Percentiles rank a stretch among this genome's conserved stretches.
Conservation (phyloP, 2,797 vertebrate genomes). For the Zalophus californianus region DNA sequence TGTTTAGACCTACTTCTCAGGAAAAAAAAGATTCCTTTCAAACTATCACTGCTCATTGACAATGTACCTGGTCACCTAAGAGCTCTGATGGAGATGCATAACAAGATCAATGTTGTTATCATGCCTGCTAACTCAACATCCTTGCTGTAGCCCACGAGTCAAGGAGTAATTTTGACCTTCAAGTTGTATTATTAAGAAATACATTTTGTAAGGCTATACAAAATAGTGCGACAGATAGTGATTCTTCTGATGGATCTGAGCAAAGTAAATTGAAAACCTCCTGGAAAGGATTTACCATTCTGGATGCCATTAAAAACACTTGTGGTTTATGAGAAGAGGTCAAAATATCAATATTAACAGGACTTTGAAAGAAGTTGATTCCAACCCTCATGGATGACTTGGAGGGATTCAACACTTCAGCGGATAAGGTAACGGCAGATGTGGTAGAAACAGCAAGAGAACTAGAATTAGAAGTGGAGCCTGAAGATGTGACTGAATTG, state of each 20-base stretch:
- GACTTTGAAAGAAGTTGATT: neutral
- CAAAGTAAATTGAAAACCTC: neutral
- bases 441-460: neutral
- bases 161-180: neutral
- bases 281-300: neutral
- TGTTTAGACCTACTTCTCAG: neutral
- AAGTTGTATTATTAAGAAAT: neutral
- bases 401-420: neutral
- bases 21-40: neutral
- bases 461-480: neutral
- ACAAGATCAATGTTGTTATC: neutral
- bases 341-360: neutral
- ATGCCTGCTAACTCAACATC: neutral
- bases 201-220: neutral
- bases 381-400: neutral
- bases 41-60: neutral
- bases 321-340: neutral
- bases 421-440: neutral
- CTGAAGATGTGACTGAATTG: neutral
- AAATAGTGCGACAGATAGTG: neutral
- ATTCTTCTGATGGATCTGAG: neutral
- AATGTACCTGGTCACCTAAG: neutral
- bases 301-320: neutral
- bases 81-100: neutral
- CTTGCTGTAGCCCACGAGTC: neutral